A percentile compares a stretch with the other conserved stretches of the same genome.
Conservation (phyloP, 2,888 invertebrate genomes). For the Heterodera filipjevi region DNA sequence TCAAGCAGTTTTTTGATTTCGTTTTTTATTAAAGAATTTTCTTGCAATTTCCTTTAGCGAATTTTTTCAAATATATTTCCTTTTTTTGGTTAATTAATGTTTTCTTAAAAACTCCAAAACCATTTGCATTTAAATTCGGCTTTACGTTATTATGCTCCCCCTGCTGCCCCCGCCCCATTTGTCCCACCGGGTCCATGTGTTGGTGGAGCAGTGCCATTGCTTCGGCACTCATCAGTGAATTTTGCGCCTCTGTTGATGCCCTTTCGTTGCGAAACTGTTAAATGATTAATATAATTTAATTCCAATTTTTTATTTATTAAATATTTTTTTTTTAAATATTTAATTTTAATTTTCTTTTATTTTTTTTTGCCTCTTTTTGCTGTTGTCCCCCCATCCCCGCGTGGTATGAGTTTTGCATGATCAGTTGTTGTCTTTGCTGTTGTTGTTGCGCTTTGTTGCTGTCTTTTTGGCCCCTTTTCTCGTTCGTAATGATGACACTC, state of each 20-base stretch:
- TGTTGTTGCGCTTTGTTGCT: background rate
- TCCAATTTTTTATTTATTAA: no score
- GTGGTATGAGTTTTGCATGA: slow-evolving; percentile 1
- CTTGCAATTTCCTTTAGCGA: no score
- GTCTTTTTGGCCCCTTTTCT: background rate
- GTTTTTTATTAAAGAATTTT: no score
- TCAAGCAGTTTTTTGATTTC: no score
- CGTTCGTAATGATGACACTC: no score
- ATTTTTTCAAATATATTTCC: no score
- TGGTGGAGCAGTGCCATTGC: slow-evolving; percentile 15
- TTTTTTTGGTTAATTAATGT: no score
- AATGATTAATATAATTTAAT: no score
- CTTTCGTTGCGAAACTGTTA: background rate
- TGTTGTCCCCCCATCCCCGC: background rate
- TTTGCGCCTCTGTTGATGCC: background rate
- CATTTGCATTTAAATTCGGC: no score
- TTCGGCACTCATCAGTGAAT: background rate
- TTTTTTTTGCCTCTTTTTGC: background rate
- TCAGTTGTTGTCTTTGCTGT: background rate
- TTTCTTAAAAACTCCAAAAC: no score
- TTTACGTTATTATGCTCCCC: slow-evolving; percentile 21
- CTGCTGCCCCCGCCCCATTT: background rate
- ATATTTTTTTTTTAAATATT: no score
- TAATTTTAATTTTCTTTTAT: no score
- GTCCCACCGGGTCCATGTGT: slow-evolving; percentile 20